These are phyloP conservation scores for Lycia hirtaria DNA, from an alignment of 2,888 invertebrate genomes.

Conservation along the genomic window DNA sequence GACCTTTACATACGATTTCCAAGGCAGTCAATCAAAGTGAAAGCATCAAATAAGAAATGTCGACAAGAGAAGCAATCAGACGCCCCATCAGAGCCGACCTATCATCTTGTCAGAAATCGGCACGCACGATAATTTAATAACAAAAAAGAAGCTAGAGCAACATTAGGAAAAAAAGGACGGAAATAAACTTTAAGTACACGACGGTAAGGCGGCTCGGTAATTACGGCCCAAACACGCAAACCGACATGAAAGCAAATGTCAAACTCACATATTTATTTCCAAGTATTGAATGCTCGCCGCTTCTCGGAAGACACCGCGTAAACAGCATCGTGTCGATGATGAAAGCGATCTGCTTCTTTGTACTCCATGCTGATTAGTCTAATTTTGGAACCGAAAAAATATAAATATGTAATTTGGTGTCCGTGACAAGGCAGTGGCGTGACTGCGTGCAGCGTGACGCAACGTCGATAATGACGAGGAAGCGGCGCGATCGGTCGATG, in stretches of 20 bases:
- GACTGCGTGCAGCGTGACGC: constrained; percentile 55
- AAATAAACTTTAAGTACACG: constrained; percentile 66
- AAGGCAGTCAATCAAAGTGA: constrained; percentile 83
- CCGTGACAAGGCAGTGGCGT: constrained; percentile 74
- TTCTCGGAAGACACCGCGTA: constrained; percentile 81
- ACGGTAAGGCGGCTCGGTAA: constrained; percentile 68
- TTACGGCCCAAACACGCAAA: constrained; percentile 81
- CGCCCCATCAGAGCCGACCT: constrained; percentile 81
- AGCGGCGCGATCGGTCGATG: constrained; percentile 41
- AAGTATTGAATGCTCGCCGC: constrained; percentile 82
- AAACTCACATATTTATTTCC: constrained; percentile 86
- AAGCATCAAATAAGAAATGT: constrained; percentile 75
- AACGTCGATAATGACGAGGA: constrained; percentile 61
- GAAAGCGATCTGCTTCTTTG: constrained; percentile 84
- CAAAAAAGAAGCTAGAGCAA: constrained; percentile 74
- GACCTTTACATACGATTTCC: constrained; percentile 65
- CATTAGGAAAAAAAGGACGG: constrained; percentile 62
- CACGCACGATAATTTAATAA: constrained; percentile 85
- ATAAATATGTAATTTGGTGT: constrained; percentile 70
- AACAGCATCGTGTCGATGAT: constrained; percentile 85
- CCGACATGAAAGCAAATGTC: constrained; percentile 85
- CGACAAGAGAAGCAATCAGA: constrained; percentile 85
- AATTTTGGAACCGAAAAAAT: constrained; percentile 73
- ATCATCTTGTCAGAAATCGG: constrained; percentile 84
- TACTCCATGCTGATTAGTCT: constrained; percentile 82